Conservation (phyloP, 2,113 vertebrate species). For the Corynorhinus townsendii region DNA sequence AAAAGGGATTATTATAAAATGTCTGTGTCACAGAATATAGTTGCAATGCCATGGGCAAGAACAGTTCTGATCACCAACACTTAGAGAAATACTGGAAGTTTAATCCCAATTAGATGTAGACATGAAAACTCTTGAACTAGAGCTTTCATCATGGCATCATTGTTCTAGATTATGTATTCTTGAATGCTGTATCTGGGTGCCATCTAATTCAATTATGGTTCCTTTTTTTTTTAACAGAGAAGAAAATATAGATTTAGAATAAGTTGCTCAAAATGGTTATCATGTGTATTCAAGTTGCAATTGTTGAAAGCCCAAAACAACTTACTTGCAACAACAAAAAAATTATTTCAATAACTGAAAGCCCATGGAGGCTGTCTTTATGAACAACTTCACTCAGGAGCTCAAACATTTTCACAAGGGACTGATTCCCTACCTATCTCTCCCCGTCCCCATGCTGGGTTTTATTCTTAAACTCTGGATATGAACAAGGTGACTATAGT, state of each 20-base stretch:
- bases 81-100: neutral
- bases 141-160: neutral
- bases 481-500: neutral
- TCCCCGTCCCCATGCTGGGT: neutral
- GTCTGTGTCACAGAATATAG: neutral
- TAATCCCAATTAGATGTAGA: neutral
- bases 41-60: neutral
- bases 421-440: neutral
- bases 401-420: neutral
- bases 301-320: neutral
- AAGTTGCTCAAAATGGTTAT: neutral
- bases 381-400: neutral
- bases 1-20: neutral
- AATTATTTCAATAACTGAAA: neutral
- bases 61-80: neutral
- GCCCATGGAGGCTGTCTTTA: neutral
- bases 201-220: neutral
- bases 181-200: neutral
- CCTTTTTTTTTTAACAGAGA: neutral
- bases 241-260: neutral
- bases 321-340: neutral
- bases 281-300: neutral
- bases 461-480: neutral
- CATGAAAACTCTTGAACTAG: neutral
- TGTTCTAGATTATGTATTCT: neutral